Evolutionary conservation across 2,888 invertebrate species (phyloP).

Genomic region (Rutpela maculata): DNA sequence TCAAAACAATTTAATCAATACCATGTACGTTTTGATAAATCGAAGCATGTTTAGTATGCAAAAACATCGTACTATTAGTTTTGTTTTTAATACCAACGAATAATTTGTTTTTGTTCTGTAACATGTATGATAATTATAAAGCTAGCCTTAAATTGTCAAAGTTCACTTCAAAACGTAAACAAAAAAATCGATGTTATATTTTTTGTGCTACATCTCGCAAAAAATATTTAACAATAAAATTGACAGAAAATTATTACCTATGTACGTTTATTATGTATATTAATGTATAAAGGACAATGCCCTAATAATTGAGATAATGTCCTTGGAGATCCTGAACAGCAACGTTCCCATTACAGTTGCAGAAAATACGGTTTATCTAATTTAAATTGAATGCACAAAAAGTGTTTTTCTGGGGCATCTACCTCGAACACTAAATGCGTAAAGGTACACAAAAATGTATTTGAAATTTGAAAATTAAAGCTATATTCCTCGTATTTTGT

Average conservation of each 20-base stretch:
- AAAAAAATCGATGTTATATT: no score
- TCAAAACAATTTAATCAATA: background rate
- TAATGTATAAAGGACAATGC: constrained; percentile 15
- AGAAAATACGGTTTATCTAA: no score
- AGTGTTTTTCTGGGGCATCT: no score
- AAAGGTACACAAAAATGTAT: background rate
- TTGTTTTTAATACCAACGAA: no score
- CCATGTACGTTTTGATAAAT: background rate
- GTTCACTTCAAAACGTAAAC: no score
- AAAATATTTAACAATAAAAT: background rate
- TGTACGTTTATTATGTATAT: background rate
- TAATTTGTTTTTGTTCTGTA: no score
- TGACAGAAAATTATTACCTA: background rate
- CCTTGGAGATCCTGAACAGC: constrained; percentile 8
- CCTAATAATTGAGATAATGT: constrained; percentile 17
- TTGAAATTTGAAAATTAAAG: background rate
- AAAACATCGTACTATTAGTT: no score
- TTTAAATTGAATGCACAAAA: no score
- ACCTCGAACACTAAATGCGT: background rate
- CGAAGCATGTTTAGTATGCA: background rate
- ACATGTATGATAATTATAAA: no score
- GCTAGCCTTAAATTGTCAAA: no score
- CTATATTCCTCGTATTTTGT: background rate
- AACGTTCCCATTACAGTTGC: background rate
- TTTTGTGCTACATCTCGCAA: no score